Conservation (phyloP, 2,797 vertebrate genomes). For the Poecile montanus region DNA sequence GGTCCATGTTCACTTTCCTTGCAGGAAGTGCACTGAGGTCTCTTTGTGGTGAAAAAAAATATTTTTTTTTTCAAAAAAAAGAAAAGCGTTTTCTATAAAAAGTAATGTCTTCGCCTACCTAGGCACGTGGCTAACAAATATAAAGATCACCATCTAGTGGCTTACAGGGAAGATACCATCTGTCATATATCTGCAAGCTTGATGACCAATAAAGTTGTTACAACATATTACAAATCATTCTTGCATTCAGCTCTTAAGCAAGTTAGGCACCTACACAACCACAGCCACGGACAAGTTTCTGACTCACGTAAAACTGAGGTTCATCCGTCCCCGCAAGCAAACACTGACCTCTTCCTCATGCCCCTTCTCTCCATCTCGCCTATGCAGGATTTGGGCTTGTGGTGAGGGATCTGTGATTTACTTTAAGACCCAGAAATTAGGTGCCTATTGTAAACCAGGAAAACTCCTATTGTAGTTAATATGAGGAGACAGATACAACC, state of each 20-base stretch:
- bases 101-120: conserved; percentile 15
- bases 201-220: conserved; percentile 1
- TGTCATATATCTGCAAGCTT: not conserved
- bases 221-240: not conserved
- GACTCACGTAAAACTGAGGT: not conserved
- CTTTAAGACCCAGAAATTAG: not conserved
- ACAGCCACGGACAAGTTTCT: not conserved
- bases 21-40: not conserved
- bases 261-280: not conserved
- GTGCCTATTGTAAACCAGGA: not conserved
- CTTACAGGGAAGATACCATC: conserved; percentile 22
- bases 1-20: not conserved
- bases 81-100: not conserved
- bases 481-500: not conserved
- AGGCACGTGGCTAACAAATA: conserved; percentile 51
- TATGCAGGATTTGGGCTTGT: not conserved
- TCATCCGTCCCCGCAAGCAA: not conserved
- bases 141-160: conserved; percentile 71
- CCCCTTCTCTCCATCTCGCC: not conserved
- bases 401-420: not conserved
- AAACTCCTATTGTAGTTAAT: not conserved
- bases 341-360: not conserved
- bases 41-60: not conserved
- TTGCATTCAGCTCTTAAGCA: not conserved
- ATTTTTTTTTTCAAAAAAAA: not conserved